phyloP scores from a whole-genome alignment of 1,140 invertebrate genomes.

The Steinernema khuongi region DNA sequence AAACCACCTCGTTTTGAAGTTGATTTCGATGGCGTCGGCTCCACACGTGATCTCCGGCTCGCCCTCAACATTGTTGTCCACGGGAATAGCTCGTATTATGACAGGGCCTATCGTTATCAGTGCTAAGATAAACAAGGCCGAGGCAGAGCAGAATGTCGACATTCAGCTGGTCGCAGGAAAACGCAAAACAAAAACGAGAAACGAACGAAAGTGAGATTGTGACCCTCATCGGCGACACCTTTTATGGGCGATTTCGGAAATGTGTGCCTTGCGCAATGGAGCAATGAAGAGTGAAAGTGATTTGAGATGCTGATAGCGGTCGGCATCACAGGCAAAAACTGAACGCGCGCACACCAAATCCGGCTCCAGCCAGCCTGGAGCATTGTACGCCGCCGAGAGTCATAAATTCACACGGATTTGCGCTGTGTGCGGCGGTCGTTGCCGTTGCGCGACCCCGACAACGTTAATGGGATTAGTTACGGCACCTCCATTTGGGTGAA shows the following conservation, averaged over 20 bases:
- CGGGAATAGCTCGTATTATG: constrained; percentile 38
- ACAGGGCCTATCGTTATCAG: too few species aligned
- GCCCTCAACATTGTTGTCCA: constrained; percentile 52
- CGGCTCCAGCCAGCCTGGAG: too few species aligned
- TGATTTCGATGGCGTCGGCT: background rate
- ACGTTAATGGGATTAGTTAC: constrained; percentile 12
- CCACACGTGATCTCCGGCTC: constrained; percentile 39
- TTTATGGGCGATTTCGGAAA: constrained; percentile 4
- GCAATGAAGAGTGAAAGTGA: constrained; percentile 14
- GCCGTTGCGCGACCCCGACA: background rate
- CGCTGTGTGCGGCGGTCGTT: background rate
- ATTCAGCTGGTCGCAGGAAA: too few species aligned
- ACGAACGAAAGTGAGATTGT: constrained; percentile 7
- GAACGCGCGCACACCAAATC: background rate
- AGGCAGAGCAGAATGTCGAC: too few species aligned
- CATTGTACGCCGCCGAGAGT: background rate
- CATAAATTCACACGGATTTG: background rate
- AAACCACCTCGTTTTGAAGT: background rate
- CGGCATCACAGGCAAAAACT: background rate
- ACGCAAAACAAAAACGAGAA: background rate
- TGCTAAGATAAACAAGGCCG: too few species aligned
- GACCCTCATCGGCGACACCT: constrained; percentile 16
- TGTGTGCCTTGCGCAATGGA: constrained; percentile 16
- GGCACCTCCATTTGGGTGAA: constrained; percentile 9
- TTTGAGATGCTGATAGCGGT: background rate